Percentiles rank a stretch among this genome's conserved stretches.
phyloP scores from a whole-genome alignment of 2,113 vertebrate genomes.

The Malurus melanocephalus region DNA sequence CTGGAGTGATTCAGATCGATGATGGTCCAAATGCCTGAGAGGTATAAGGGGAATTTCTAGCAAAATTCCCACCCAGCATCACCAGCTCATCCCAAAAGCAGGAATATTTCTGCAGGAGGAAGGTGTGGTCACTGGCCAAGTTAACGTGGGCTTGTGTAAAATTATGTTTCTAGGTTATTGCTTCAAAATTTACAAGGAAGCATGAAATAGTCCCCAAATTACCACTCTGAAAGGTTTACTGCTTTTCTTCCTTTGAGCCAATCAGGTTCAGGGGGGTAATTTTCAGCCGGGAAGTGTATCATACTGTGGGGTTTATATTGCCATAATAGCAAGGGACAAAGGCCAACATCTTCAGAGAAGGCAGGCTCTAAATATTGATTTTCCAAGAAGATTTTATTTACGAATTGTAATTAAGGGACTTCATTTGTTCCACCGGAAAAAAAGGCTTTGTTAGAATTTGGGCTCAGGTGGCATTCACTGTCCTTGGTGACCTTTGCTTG shows the following conservation, averaged over 20 bases:
- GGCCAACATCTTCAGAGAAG: background rate
- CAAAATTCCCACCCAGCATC: background rate
- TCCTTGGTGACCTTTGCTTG: background rate
- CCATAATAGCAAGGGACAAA: slow-evolving; percentile 20
- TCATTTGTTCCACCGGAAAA: slow-evolving; percentile 10
- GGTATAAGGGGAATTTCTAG: background rate
- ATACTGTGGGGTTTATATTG: background rate
- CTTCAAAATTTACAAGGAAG: background rate
- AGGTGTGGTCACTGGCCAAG: background rate
- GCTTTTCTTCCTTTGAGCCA: slow-evolving; percentile 12
- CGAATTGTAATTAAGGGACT: slow-evolving; percentile 57
- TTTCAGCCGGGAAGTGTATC: slow-evolving; percentile 40
- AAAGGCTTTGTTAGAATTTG: background rate
- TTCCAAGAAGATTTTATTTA: slow-evolving; percentile 56
- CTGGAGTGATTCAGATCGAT: background rate
- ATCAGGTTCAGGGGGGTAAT: background rate
- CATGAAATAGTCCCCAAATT: background rate
- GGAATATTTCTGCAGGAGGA: background rate
- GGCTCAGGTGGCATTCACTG: slow-evolving; percentile 32
- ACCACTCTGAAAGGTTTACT: background rate
- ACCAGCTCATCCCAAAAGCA: background rate
- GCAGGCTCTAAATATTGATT: slow-evolving; percentile 54
- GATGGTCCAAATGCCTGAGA: background rate
- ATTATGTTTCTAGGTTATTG: background rate
- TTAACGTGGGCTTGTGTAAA: background rate